phyloP scores from a whole-genome alignment of 1,140 invertebrate genomes.

The Oscheius sp. region DNA sequence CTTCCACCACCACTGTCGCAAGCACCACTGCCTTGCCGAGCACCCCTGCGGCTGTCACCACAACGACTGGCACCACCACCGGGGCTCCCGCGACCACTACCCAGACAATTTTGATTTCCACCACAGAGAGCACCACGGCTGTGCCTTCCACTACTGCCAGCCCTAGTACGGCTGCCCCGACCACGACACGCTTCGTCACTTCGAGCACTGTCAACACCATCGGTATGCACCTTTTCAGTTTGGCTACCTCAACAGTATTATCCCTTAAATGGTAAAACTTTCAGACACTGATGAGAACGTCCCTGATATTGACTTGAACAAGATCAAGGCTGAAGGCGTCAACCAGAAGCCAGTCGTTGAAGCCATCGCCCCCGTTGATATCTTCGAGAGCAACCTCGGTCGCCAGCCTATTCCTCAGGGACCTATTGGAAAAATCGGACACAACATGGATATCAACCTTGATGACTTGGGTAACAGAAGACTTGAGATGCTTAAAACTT shows the following conservation, averaged over 20 bases:
- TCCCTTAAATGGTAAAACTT: background rate
- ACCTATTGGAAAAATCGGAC: background rate
- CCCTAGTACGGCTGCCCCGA: background rate
- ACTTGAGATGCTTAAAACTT: background rate
- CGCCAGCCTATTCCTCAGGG: conserved; percentile 1
- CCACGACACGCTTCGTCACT: background rate
- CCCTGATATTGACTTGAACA: background rate
- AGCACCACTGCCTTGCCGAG: background rate
- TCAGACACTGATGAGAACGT: background rate
- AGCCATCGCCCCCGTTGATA: background rate
- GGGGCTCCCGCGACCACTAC: background rate
- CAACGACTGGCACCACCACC: background rate
- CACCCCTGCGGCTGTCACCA: background rate
- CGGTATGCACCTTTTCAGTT: background rate
- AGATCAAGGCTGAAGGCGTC: background rate
- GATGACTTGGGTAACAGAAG: conserved; percentile 2
- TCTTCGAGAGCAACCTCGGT: background rate
- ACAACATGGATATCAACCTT: background rate
- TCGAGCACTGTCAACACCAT: background rate
- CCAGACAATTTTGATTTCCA: conserved; percentile 6
- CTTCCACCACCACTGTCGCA: background rate
- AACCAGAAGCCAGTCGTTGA: background rate
- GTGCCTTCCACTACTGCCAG: background rate
- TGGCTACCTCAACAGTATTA: background rate
- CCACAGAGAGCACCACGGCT: conserved; percentile 5